A percentile compares a stretch with the other conserved stretches of the same genome.
phyloP scores from a whole-genome alignment of 1,140 invertebrate genomes.

The Drosophila yakuba region DNA sequence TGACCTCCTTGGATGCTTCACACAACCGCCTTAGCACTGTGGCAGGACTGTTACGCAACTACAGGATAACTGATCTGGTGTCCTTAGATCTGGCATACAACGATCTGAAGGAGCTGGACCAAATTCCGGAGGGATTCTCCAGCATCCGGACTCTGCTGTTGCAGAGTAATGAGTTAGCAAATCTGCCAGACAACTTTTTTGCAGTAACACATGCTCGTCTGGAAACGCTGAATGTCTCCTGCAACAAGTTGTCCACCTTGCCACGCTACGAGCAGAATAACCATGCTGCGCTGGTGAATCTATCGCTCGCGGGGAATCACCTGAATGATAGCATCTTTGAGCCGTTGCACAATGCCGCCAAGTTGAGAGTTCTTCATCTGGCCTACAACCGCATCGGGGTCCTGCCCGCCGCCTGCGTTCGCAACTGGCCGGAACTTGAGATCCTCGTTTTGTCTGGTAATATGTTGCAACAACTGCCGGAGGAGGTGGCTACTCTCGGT shows the following conservation, averaged over 20 bases:
- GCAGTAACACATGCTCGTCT: conserved; percentile 88
- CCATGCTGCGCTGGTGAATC: conserved; percentile 88
- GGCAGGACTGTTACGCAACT: conserved; percentile 90
- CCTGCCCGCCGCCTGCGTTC: conserved; percentile 90
- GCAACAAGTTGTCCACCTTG: conserved; percentile 90
- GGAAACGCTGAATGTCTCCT: conserved; percentile 90
- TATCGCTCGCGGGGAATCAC: conserved; percentile 92
- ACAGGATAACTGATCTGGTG: conserved; percentile 89
- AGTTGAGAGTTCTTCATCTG: conserved; percentile 89
- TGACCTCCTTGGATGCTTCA: conserved; percentile 90
- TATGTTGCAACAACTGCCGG: conserved; percentile 90
- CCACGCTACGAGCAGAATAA: conserved; percentile 86
- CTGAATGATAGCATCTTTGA: conserved; percentile 90
- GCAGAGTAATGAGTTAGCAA: conserved; percentile 91
- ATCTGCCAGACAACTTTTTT: conserved; percentile 91
- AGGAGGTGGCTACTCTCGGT: conserved; percentile 89
- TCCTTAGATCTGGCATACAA: conserved; percentile 91
- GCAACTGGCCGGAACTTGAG: conserved; percentile 91
- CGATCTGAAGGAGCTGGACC: conserved; percentile 89
- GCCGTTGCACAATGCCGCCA: conserved; percentile 88
- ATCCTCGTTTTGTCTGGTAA: conserved; percentile 94
- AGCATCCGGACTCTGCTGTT: conserved; percentile 90
- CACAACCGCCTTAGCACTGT: conserved; percentile 90
- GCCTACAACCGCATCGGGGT: conserved; percentile 91
- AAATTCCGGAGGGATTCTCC: conserved; percentile 88